These are phyloP conservation scores for Alligator sinensis DNA, from an alignment of 2,113 vertebrate genomes.

Conservation along the genomic window DNA sequence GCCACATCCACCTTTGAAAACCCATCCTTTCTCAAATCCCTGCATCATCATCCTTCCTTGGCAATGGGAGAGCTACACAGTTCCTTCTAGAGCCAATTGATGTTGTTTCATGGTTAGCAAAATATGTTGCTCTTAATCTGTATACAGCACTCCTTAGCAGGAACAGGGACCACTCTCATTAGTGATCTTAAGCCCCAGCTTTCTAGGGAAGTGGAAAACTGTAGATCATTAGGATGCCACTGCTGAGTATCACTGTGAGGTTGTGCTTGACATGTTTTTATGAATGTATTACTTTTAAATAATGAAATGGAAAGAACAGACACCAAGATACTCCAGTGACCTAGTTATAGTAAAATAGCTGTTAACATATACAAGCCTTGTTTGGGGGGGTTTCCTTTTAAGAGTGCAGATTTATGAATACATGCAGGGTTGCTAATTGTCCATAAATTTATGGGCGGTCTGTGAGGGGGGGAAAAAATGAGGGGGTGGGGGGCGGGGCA, in stretches of 20 bases:
- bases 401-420: neutral
- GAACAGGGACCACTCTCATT: neutral
- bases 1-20: neutral
- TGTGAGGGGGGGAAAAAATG: too few species aligned
- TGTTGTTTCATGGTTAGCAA: neutral
- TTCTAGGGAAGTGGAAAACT: neutral
- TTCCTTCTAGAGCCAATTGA: neutral
- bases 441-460: neutral
- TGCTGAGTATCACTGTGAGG: neutral
- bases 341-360: neutral
- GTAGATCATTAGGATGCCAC: neutral
- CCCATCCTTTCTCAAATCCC: neutral
- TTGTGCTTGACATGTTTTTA: neutral
- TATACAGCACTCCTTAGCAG: neutral
- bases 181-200: neutral
- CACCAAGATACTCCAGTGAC: neutral
- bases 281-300: neutral
- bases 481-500: too few species aligned
- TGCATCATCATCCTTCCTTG: neutral
- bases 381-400: neutral
- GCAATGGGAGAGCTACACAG: neutral
- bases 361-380: neutral
- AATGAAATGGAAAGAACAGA: neutral
- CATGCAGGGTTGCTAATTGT: neutral
- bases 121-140: neutral